Conservation (phyloP, 2,113 vertebrate species). For the Hepsetus odoe region DNA sequence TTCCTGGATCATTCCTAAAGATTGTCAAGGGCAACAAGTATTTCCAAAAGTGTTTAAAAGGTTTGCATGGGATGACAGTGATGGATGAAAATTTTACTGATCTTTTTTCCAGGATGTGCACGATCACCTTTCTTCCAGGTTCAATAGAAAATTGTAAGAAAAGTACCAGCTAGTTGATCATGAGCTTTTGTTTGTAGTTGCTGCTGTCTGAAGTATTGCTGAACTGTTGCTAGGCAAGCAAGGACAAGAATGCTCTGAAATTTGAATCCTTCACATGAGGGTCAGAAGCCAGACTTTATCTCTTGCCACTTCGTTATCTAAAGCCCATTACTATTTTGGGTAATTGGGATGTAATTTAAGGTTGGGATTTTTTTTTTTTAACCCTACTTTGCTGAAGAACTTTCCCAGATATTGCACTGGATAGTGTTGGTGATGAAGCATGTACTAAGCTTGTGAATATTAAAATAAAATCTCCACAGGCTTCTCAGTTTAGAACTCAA, state of each 20-base stretch:
- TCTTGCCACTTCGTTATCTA: slow-evolving; percentile 39
- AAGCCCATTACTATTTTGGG: slow-evolving; percentile 39
- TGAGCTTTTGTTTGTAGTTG: slow-evolving; percentile 48
- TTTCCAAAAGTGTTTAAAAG: too few species aligned
- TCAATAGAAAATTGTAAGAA: slow-evolving; percentile 14
- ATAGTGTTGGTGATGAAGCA: too few species aligned
- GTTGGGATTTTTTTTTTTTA: too few species aligned
- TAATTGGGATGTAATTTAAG: slow-evolving; percentile 48
- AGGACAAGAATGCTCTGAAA: slow-evolving; percentile 54
- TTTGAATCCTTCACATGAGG: slow-evolving; percentile 52
- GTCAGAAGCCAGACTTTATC: slow-evolving; percentile 58
- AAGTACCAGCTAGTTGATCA: slow-evolving; percentile 52
- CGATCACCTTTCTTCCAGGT: not conserved
- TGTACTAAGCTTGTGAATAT: too few species aligned
- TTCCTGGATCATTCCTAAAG: not conserved
- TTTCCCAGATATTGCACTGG: too few species aligned
- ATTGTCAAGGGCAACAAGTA: not conserved
- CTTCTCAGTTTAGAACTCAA: not conserved
- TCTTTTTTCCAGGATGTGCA: not conserved
- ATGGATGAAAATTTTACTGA: not conserved
- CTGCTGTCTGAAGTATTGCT: slow-evolving; percentile 51
- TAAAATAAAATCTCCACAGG: too few species aligned
- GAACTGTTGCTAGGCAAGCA: slow-evolving; percentile 61
- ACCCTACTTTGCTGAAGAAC: too few species aligned
- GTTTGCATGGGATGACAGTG: too few species aligned